Evolutionary conservation across 2,797 vertebrate genomes (phyloP).

Genomic region (Malurus leucopterus): DNA sequence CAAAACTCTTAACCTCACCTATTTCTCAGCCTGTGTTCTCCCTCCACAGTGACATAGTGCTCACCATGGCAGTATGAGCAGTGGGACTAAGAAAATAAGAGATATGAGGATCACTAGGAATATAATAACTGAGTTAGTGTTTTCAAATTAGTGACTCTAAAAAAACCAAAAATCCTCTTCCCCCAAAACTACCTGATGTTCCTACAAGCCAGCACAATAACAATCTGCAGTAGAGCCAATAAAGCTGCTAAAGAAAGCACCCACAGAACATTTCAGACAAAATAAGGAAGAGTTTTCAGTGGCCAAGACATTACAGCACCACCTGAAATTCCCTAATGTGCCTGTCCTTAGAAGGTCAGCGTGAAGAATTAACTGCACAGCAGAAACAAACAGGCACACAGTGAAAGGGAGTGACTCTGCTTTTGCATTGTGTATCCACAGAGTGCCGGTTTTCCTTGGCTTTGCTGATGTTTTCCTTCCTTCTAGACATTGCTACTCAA

Average conservation of each 20-base stretch:
- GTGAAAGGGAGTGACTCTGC: neutral
- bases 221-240: neutral
- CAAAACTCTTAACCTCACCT: neutral
- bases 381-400: neutral
- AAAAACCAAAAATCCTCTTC: neutral
- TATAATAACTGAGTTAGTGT: neutral
- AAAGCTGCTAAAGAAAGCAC: constrained; percentile 43
- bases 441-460: neutral
- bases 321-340: constrained; percentile 38
- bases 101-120: neutral
- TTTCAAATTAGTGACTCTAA: neutral
- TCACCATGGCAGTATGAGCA: neutral
- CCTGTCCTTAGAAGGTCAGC: constrained; percentile 39
- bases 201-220: neutral
- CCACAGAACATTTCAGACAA: constrained; percentile 46
- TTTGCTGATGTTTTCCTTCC: constrained; percentile 14
- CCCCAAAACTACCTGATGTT: constrained; percentile 4
- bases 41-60: neutral
- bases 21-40: neutral
- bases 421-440: neutral
- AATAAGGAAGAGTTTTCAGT: constrained; percentile 52
- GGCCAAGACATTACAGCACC: constrained; percentile 56
- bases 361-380: neutral
- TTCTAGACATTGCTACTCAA: neutral
- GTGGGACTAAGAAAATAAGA: neutral